These are phyloP conservation scores for Salvelinus fontinalis DNA, from an alignment of 2,113 vertebrate species.

Conservation along the genomic window DNA sequence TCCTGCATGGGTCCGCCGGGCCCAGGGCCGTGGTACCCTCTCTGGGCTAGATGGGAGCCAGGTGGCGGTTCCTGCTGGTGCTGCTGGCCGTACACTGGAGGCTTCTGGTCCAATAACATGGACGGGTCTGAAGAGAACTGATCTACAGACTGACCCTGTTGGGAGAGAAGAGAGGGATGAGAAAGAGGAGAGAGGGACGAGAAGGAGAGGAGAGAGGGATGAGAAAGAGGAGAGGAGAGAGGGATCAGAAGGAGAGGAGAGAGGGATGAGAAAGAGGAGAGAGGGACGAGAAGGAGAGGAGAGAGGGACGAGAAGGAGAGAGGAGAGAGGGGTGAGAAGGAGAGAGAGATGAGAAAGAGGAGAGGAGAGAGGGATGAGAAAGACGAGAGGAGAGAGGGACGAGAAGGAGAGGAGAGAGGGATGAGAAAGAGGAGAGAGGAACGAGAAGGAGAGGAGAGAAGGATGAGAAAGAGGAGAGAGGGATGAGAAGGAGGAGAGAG, in stretches of 20 bases:
- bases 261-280: too few species aligned
- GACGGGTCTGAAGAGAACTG: slow-evolving; percentile 86
- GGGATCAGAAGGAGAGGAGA: too few species aligned
- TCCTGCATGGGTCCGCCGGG: slow-evolving; percentile 81
- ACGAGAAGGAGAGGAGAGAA: too few species aligned
- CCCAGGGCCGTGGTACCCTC: slow-evolving; percentile 73
- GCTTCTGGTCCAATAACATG: slow-evolving; percentile 92
- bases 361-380: not conserved
- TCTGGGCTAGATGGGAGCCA: slow-evolving; percentile 83
- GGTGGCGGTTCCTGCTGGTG: slow-evolving; percentile 76
- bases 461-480: too few species aligned
- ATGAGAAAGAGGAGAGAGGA: too few species aligned
- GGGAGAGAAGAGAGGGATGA: too few species aligned
- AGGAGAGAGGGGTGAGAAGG: not conserved
- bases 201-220: too few species aligned
- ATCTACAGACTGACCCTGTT: slow-evolving; percentile 86
- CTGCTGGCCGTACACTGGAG: slow-evolving; percentile 83
- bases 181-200: not conserved
- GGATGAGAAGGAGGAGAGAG: too few species aligned
- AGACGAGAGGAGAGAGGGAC: not conserved
- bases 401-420: too few species aligned
- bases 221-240: too few species aligned
- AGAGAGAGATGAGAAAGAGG: not conserved
- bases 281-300: too few species aligned
- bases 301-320: not conserved